Evolutionary conservation across 2,797 vertebrate species (phyloP).

Genomic region (Neomorphus geoffroyi): DNA sequence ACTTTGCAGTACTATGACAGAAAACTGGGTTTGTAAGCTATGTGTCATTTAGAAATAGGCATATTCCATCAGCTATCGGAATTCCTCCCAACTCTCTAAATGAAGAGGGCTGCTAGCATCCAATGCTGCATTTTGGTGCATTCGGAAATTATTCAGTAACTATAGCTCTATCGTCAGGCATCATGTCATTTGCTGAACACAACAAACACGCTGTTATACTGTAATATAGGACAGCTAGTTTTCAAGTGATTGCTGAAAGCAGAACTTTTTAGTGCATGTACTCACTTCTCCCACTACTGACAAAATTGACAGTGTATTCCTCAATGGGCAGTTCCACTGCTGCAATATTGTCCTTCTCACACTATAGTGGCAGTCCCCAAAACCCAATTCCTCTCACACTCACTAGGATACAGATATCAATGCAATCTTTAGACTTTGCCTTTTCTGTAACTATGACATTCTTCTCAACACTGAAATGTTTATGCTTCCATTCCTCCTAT

Average conservation of each 20-base stretch:
- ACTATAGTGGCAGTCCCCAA: accelerated
- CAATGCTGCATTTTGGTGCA: background rate
- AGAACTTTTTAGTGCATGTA: too few relatives aligned
- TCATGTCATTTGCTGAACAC: background rate
- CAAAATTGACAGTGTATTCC: background rate
- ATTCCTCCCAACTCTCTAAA: background rate
- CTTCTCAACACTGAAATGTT: background rate
- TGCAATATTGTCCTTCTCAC: background rate
- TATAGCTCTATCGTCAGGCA: background rate
- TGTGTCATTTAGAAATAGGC: background rate
- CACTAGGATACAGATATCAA: background rate
- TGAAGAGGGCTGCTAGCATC: background rate
- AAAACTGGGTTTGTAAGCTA: background rate
- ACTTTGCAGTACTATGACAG: background rate
- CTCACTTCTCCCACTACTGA: background rate
- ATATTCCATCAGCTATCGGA: background rate
- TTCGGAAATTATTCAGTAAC: background rate
- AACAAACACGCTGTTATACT: background rate
- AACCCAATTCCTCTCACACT: background rate
- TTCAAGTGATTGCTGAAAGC: background rate
- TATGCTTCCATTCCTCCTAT: background rate
- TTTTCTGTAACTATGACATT: background rate
- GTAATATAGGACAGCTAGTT: background rate
- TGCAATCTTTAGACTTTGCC: background rate
- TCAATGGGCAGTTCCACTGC: background rate